phyloP scores from a whole-genome alignment of 2,888 invertebrate genomes.

The Eucera pruinosa region DNA sequence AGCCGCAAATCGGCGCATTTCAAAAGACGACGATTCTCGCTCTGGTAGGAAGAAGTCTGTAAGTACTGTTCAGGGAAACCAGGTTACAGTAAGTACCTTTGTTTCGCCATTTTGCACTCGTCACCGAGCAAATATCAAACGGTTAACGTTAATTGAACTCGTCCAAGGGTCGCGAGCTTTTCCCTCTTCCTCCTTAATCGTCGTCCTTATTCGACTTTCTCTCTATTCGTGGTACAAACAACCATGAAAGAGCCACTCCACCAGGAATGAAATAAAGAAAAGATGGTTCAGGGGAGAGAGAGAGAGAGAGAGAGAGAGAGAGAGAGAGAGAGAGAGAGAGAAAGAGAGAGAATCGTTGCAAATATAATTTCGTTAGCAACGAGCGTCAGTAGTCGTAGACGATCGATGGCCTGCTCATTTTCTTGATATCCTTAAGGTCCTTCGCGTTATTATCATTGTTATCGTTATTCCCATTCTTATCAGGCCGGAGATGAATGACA shows the following conservation, averaged over 20 bases:
- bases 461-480: slow-evolving; percentile 63
- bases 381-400: slow-evolving; percentile 25
- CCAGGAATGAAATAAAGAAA: slow-evolving; percentile 5
- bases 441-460: slow-evolving; percentile 57
- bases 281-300: too few relatives aligned
- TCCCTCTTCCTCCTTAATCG: slow-evolving; percentile 31
- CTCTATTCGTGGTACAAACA: slow-evolving; percentile 5
- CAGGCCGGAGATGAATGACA: slow-evolving; percentile 56
- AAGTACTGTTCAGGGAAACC: slow-evolving; percentile 75
- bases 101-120: slow-evolving; percentile 76
- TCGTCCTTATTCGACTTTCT: slow-evolving; percentile 30
- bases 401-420: slow-evolving; percentile 51
- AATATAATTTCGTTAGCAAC: slow-evolving; percentile 46
- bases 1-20: slow-evolving; percentile 44
- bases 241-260: slow-evolving; percentile 48
- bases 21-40: slow-evolving; percentile 42
- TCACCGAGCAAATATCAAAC: slow-evolving; percentile 78
- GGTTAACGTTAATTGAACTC: slow-evolving; percentile 79
- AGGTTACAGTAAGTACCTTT: slow-evolving; percentile 79
- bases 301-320: slow-evolving; percentile 15
- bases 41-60: slow-evolving; percentile 11
- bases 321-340: neutral
- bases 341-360: slow-evolving; percentile 36
- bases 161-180: slow-evolving; percentile 40
- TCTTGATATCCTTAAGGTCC: slow-evolving; percentile 42